Conservation (phyloP, 2,113 vertebrate genomes). For the Tautogolabrus adspersus region DNA sequence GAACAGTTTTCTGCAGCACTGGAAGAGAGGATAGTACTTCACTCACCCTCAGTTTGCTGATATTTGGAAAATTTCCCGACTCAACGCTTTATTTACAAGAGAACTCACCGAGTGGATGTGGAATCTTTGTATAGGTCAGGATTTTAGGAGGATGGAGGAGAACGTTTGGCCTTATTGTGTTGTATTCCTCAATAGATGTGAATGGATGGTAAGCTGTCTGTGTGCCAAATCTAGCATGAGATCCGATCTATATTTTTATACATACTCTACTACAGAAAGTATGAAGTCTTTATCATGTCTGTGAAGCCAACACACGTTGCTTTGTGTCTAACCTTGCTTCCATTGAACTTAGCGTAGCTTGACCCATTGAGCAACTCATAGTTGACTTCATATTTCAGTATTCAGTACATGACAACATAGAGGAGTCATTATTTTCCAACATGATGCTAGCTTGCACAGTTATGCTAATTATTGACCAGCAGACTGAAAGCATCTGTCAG, state of each 20-base stretch:
- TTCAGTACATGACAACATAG: too few species aligned
- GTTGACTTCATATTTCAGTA: too few species aligned
- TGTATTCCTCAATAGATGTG: not conserved
- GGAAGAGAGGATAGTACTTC: slow-evolving; percentile 14
- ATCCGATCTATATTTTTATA: not conserved
- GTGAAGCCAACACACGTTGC: not conserved
- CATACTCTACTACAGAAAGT: not conserved
- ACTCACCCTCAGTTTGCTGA: not conserved
- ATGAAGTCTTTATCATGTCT: too few species aligned
- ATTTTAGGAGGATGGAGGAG: not conserved
- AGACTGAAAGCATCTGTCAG: not conserved
- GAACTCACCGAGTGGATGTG: not conserved
- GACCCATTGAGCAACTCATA: too few species aligned
- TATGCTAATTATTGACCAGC: not conserved
- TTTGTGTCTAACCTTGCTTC: not conserved
- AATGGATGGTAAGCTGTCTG: not conserved
- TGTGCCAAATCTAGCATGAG: not conserved
- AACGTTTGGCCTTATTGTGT: not conserved
- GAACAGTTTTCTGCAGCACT: slow-evolving; percentile 12
- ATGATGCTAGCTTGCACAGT: not conserved
- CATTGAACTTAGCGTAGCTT: not conserved
- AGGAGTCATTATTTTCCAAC: not conserved
- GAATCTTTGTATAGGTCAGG: not conserved
- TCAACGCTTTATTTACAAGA: not conserved
- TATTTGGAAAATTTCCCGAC: not conserved